These are phyloP conservation scores for Ophioninae sp. DNA, from an alignment of 2,888 invertebrate genomes.

Conservation along the genomic window DNA sequence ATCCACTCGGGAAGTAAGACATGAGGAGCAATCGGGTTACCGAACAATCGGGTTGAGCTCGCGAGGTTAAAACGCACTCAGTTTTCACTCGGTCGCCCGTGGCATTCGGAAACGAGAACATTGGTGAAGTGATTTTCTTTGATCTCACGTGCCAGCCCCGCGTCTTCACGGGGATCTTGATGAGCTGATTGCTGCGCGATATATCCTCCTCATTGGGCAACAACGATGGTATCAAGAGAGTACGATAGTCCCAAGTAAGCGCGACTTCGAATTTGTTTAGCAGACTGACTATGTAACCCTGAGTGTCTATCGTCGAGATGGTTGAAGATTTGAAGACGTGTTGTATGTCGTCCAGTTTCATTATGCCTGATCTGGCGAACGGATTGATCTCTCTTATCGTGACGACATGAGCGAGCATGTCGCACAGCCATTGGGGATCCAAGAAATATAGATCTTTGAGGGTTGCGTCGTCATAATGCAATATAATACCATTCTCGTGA, in stretches of 20 bases:
- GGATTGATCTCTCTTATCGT: slow-evolving; percentile 98
- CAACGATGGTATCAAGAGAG: slow-evolving; percentile 94
- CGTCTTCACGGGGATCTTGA: slow-evolving; percentile 85
- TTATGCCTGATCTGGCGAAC: slow-evolving; percentile 94
- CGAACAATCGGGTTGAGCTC: slow-evolving; percentile 83
- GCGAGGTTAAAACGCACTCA: slow-evolving; percentile 81
- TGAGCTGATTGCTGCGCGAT: slow-evolving; percentile 75
- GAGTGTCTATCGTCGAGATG: slow-evolving; percentile 86
- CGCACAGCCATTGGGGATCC: slow-evolving; percentile 99
- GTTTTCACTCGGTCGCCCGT: slow-evolving; percentile 69
- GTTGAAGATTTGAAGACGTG: slow-evolving; percentile 95
- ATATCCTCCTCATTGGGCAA: slow-evolving; percentile 90
- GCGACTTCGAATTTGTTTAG: slow-evolving; percentile 99
- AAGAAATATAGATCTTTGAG: slow-evolving; percentile 97
- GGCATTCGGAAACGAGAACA: slow-evolving; percentile 66
- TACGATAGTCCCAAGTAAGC: slow-evolving; percentile 96
- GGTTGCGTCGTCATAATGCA: slow-evolving; percentile 97
- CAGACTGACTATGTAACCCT: slow-evolving; percentile 93
- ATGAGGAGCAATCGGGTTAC: slow-evolving; percentile 92
- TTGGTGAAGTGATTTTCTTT: slow-evolving; percentile 83
- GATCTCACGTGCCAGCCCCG: slow-evolving; percentile 86
- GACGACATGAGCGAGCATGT: slow-evolving; percentile 97
- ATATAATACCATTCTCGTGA: slow-evolving; percentile 98
- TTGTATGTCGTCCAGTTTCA: slow-evolving; percentile 96
- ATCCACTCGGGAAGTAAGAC: slow-evolving; percentile 98